Evolutionary conservation across 2,113 vertebrate species (phyloP).

Genomic region (Phalacrocorax pelagicus): DNA sequence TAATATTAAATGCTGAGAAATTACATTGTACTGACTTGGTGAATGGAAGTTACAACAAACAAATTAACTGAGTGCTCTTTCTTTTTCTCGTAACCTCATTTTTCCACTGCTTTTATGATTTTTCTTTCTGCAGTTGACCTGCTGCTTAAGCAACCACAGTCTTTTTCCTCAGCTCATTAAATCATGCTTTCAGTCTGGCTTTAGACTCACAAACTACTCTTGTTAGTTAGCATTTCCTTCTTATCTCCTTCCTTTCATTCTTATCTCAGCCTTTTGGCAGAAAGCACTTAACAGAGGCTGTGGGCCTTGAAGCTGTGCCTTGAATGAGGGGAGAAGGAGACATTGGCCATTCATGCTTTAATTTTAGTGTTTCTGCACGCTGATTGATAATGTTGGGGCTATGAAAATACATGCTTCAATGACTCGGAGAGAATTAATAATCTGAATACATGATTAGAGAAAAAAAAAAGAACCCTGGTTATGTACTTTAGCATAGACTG

Average conservation of each 20-base stretch:
- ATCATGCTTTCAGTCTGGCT: neutral
- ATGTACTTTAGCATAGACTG: neutral
- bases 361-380: neutral
- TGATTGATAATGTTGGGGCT: neutral
- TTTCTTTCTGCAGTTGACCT: neutral
- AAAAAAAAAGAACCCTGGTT: neutral
- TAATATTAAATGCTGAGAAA: neutral
- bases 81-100: neutral
- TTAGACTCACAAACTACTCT: neutral
- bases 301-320: neutral
- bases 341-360: neutral
- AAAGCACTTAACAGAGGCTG: neutral
- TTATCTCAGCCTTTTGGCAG: neutral
- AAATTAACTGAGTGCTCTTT: neutral
- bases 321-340: neutral
- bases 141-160: neutral
- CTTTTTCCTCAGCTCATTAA: constrained; percentile 16
- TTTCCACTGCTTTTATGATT: neutral
- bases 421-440: neutral
- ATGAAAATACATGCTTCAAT: neutral
- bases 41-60: neutral
- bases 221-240: neutral
- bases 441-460: neutral
- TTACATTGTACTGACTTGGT: neutral
- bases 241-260: constrained; percentile 20